These are phyloP conservation scores for Zaprionus capensis DNA, from an alignment of 1,140 invertebrate genomes.

Conservation along the genomic window DNA sequence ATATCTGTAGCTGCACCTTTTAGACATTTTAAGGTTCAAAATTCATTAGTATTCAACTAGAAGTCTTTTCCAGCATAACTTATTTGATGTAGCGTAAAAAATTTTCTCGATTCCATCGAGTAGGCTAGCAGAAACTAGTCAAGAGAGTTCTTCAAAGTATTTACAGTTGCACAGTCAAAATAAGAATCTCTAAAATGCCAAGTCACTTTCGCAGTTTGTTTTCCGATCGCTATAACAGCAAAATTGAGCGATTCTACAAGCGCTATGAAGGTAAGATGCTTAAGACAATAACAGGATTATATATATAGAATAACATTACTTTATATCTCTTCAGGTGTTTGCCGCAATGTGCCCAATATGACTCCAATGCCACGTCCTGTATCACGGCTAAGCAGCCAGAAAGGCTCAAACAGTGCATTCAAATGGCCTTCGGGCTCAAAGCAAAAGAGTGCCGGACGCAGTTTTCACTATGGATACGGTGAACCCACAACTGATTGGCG, in stretches of 20 bases:
- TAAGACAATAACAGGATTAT: not conserved
- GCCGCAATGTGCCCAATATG: slow-evolving; percentile 28
- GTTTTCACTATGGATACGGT: slow-evolving; percentile 42
- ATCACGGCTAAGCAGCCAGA: not conserved
- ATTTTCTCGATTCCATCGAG: not conserved
- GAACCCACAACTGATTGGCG: slow-evolving; percentile 56
- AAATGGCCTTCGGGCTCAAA: not conserved
- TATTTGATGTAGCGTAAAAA: not conserved
- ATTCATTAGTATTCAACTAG: no score
- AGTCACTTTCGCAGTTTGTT: slow-evolving; percentile 42
- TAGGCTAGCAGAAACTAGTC: not conserved
- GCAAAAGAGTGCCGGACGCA: slow-evolving; percentile 2
- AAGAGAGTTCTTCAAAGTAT: not conserved
- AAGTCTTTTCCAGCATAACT: no score
- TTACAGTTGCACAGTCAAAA: not conserved
- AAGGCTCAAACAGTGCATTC: no score
- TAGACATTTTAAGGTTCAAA: no score
- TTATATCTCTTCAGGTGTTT: slow-evolving; percentile 18
- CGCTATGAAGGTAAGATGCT: slow-evolving; percentile 47
- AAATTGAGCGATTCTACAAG: slow-evolving; percentile 34
- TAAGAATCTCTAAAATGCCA: slow-evolving; percentile 37
- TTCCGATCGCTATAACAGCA: slow-evolving; percentile 52
- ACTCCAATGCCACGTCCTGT: slow-evolving; percentile 9
- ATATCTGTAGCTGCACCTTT: no score
- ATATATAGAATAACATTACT: not conserved